Conservation (phyloP, 2,113 vertebrate genomes). For the Tetrao urogallus region DNA sequence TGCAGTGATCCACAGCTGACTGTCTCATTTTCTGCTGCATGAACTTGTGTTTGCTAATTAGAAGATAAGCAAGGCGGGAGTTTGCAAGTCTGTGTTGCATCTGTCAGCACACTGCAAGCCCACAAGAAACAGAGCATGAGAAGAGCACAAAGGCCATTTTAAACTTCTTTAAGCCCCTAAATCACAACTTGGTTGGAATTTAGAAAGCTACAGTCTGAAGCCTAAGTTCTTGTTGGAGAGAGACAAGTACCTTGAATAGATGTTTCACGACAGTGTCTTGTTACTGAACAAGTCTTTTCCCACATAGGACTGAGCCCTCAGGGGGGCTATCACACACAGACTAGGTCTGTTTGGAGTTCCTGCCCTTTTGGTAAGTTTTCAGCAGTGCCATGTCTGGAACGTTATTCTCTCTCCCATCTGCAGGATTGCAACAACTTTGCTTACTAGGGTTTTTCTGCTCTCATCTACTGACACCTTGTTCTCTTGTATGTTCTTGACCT, state of each 20-base stretch:
- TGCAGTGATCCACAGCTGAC: conserved; percentile 43
- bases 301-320: not conserved
- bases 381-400: not conserved
- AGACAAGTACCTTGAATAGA: not conserved
- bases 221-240: not conserved
- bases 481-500: conserved; percentile 7
- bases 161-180: conserved; percentile 4
- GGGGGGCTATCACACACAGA: not conserved
- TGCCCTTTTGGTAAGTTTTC: conserved; percentile 44
- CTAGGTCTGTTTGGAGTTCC: not conserved
- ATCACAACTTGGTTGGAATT: not conserved
- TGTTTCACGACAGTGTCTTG: not conserved
- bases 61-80: not conserved
- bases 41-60: not conserved
- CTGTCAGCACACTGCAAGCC: not conserved
- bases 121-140: not conserved
- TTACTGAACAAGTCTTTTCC: not conserved
- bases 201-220: not conserved
- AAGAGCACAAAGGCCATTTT: not conserved
- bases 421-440: not conserved
- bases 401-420: not conserved
- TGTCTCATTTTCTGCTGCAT: conserved; percentile 19
- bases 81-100: not conserved
- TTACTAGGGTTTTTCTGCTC: not conserved
- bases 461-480: not conserved